Conservation (phyloP, 2,113 vertebrate genomes). For the Lepus europaeus region DNA sequence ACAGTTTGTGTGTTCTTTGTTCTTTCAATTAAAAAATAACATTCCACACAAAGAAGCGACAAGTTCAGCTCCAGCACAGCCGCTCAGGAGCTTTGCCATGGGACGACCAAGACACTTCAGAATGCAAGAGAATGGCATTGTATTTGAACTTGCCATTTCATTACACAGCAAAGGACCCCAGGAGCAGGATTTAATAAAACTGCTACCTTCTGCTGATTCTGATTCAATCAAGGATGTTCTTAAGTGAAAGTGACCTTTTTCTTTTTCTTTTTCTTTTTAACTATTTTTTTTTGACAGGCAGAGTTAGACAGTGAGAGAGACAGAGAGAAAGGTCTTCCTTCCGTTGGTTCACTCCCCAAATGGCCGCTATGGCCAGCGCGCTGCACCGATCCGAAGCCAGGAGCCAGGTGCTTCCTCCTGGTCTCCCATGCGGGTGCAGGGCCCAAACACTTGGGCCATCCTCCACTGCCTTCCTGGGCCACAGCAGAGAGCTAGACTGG, state of each 20-base stretch:
- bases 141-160: not conserved
- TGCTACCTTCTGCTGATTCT: not conserved
- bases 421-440: too few species aligned
- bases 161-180: not conserved
- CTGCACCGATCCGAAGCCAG: too few species aligned
- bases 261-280: not conserved
- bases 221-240: constrained; percentile 36
- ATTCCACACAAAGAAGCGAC: not conserved
- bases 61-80: constrained; percentile 44
- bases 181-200: not conserved
- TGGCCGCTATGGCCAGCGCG: too few species aligned
- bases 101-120: not conserved
- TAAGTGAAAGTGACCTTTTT: not conserved
- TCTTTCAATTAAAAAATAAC: constrained; percentile 41
- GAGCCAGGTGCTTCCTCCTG: too few species aligned
- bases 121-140: not conserved
- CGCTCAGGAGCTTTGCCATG: not conserved
- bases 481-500: too few species aligned
- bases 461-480: too few species aligned
- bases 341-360: too few species aligned
- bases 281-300: not conserved
- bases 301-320: too few species aligned
- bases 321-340: too few species aligned
- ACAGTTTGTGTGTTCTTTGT: not conserved
- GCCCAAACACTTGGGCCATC: too few species aligned